Conservation (phyloP, 2,113 vertebrate species). For the Ibidorhyncha struthersii region DNA sequence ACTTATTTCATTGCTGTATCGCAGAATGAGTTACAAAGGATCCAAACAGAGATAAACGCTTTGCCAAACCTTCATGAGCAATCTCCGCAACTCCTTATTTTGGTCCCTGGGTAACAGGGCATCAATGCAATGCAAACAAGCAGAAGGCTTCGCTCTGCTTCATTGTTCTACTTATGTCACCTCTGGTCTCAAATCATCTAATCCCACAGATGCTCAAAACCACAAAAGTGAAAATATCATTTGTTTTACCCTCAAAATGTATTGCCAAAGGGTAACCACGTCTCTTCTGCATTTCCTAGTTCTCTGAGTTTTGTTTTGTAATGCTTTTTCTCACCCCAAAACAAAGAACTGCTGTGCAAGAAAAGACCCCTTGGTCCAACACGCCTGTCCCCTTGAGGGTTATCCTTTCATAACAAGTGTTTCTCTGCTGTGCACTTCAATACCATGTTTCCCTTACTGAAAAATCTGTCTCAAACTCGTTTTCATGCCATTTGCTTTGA, state of each 20-base stretch:
- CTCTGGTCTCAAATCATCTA: neutral
- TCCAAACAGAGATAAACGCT: neutral
- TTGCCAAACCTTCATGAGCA: neutral
- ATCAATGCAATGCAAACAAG: neutral
- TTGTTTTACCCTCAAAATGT: neutral
- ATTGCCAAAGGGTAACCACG: neutral
- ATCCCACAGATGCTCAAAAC: conserved; percentile 1
- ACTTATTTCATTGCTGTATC: neutral
- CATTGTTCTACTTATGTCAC: conserved; percentile 39
- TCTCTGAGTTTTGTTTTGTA: neutral
- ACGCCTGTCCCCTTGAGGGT: neutral
- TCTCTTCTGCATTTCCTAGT: neutral
- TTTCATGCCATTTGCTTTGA: conserved; percentile 21
- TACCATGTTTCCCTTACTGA: neutral
- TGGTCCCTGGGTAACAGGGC: neutral
- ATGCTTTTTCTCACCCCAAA: neutral
- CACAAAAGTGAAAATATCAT: neutral
- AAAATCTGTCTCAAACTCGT: conserved; percentile 20
- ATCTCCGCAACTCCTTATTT: neutral
- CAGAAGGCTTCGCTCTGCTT: conserved; percentile 32
- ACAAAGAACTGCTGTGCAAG: neutral
- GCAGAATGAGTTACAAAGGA: neutral
- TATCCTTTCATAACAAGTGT: conserved; percentile 3
- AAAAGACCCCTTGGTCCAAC: neutral
- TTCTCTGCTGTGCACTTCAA: conserved; percentile 13